These are phyloP conservation scores for Neopipo cinnamomea DNA, from an alignment of 2,113 vertebrate genomes.

Conservation along the genomic window DNA sequence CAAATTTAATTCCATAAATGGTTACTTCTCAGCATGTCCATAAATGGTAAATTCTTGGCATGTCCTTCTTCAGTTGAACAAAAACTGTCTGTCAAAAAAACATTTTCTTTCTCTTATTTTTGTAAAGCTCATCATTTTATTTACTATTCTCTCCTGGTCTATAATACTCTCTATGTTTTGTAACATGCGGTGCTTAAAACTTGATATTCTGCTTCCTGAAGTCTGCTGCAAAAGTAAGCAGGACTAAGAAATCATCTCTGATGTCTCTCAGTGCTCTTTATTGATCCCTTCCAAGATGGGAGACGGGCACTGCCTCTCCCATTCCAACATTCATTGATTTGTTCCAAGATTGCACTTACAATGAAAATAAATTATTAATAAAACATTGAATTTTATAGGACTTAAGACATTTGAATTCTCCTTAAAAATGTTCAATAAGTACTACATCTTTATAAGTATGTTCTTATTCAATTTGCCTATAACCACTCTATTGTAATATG, in stretches of 20 bases:
- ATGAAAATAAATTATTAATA: neutral
- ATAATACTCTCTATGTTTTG: neutral
- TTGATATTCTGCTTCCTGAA: neutral
- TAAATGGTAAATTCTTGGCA: neutral
- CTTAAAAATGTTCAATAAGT: neutral
- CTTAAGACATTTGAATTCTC: neutral
- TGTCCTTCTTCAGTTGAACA: neutral
- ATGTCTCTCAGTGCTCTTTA: neutral
- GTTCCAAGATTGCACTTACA: neutral
- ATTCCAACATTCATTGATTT: neutral
- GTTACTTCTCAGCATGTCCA: neutral
- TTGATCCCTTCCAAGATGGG: neutral
- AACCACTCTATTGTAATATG: neutral
- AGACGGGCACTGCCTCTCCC: neutral
- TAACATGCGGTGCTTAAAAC: neutral
- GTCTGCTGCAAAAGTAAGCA: neutral
- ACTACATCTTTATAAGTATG: accelerated
- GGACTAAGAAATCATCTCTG: neutral
- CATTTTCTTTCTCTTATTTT: neutral
- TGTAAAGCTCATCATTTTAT: neutral
- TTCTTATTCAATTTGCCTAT: neutral
- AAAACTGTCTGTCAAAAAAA: accelerated
- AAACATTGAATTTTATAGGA: neutral
- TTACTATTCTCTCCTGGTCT: neutral
- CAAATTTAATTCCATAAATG: neutral